Evolutionary conservation across 2,113 vertebrate species (phyloP).

Genomic region (Plestiodon gilberti): DNA sequence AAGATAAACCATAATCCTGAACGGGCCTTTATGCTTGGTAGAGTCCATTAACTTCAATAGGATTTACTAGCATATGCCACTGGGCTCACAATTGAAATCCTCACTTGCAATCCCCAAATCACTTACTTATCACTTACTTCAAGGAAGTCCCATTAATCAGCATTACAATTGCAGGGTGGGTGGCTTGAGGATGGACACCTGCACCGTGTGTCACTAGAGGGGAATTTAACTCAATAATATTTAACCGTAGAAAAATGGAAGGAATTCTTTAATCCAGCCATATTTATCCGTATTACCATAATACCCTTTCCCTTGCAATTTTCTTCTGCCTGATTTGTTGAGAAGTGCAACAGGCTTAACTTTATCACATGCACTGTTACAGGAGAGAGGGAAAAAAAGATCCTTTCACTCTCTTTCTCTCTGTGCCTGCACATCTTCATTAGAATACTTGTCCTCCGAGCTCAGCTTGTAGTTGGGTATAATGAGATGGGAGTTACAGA

Average conservation of each 20-base stretch:
- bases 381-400: background rate
- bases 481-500: conserved; percentile 67
- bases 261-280: background rate
- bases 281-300: conserved; percentile 21
- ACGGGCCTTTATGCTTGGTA: background rate
- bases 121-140: background rate
- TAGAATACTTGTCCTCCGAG: conserved; percentile 57
- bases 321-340: conserved; percentile 37
- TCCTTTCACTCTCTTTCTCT: background rate
- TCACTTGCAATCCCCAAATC: background rate
- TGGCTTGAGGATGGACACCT: background rate
- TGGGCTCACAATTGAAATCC: background rate
- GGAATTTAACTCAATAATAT: background rate
- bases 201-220: background rate
- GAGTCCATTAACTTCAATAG: background rate
- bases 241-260: background rate
- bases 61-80: background rate
- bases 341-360: conserved; percentile 50
- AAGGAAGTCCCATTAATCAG: conserved; percentile 1
- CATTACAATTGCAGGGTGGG: background rate
- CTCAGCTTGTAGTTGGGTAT: conserved; percentile 59
- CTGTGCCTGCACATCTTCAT: conserved; percentile 49
- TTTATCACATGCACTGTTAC: conserved; percentile 50
- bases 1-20: background rate
- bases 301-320: conserved; percentile 25